phyloP scores from a whole-genome alignment of 2,888 invertebrate genomes.

The Tineola bisselliella region DNA sequence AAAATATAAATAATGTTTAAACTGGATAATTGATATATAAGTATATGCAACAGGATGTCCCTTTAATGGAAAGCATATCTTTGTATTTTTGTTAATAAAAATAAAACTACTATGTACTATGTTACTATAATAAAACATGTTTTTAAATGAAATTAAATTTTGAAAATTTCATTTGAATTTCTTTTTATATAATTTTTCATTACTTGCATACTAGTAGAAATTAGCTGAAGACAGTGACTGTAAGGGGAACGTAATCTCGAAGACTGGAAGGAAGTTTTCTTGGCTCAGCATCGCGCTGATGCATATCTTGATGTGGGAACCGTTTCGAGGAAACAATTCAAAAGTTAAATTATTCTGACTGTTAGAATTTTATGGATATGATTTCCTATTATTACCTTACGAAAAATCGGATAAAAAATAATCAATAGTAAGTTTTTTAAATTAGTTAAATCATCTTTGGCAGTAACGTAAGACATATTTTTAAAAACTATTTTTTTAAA shows the following conservation, averaged over 20 bases:
- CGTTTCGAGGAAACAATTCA: slow-evolving; percentile 16
- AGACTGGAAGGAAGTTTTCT: background rate
- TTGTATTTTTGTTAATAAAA: too few species aligned
- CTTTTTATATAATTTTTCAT: too few species aligned
- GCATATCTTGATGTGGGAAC: slow-evolving; percentile 17
- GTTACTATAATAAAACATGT: too few species aligned
- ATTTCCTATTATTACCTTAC: background rate
- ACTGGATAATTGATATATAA: too few species aligned
- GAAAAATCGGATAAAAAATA: background rate
- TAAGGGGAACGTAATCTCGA: background rate
- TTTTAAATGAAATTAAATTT: too few species aligned
- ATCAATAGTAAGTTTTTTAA: background rate
- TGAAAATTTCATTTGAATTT: background rate
- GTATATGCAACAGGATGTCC: too few species aligned
- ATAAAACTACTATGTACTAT: too few species aligned
- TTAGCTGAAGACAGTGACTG: background rate
- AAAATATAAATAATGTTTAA: too few species aligned
- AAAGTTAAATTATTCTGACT: slow-evolving; percentile 11
- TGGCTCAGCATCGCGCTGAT: slow-evolving; percentile 11
- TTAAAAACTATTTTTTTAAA: too few species aligned
- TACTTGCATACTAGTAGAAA: background rate
- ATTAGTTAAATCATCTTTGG: too few species aligned
- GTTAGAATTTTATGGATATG: slow-evolving; percentile 6
- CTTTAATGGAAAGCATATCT: background rate
- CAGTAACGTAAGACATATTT: too few species aligned